These are phyloP conservation scores for Orientallactaga bullata DNA, from an alignment of 2,113 vertebrate genomes.

Conservation along the genomic window DNA sequence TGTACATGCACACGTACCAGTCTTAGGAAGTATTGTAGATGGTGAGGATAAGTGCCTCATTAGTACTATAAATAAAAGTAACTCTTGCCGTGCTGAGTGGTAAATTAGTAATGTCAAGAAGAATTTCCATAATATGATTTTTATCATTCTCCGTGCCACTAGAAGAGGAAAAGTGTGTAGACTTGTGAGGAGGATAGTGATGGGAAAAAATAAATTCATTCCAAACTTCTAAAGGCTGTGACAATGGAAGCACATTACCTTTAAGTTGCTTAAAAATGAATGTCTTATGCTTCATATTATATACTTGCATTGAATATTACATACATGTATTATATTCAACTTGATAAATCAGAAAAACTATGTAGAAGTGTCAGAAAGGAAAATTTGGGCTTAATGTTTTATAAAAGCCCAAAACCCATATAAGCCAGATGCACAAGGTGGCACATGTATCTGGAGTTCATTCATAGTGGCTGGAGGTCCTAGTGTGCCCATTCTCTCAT, in stretches of 20 bases:
- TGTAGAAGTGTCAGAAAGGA: not conserved
- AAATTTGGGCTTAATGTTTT: not conserved
- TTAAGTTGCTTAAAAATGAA: not conserved
- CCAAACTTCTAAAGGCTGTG: not conserved
- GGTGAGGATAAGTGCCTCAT: conserved; percentile 33
- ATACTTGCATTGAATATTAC: not conserved
- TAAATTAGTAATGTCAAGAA: conserved; percentile 1
- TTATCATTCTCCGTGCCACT: conserved; percentile 32
- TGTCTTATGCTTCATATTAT: no score
- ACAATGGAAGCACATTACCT: not conserved
- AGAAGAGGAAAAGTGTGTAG: not conserved
- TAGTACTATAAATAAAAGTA: conserved; percentile 41
- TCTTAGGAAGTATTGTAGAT: not conserved
- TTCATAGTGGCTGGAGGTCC: no score
- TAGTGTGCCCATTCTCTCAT: no score
- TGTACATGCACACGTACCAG: not conserved
- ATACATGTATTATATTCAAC: not conserved
- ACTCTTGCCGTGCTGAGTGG: not conserved
- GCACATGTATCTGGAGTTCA: no score
- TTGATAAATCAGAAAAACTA: not conserved
- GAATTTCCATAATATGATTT: conserved; percentile 23
- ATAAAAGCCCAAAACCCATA: no score
- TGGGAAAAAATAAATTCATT: not conserved
- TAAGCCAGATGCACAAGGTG: no score
- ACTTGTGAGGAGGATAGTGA: not conserved